Percentiles rank a stretch among this genome's conserved stretches.
phyloP scores from a whole-genome alignment of 2,888 invertebrate genomes.

The Dryocosmus kuriphilus region DNA sequence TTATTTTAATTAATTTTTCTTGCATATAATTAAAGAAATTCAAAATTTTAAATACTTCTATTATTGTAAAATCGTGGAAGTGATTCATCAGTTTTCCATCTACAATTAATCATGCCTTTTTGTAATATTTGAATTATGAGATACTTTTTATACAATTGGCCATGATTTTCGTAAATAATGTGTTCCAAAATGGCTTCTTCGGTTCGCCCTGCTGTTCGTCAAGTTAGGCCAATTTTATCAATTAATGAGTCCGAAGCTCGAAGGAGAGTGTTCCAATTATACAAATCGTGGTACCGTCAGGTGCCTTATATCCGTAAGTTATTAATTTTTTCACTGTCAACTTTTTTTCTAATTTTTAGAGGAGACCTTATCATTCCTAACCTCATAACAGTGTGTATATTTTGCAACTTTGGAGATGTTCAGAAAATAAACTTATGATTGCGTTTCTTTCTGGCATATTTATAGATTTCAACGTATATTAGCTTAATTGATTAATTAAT shows the following conservation, averaged over 20 bases:
- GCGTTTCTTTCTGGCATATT: background rate
- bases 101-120: background rate
- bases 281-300: conserved; percentile 96
- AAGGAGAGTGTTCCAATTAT: conserved; percentile 90
- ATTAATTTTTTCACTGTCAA: conserved; percentile 32
- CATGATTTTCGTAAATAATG: background rate
- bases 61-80: background rate
- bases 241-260: conserved; percentile 87
- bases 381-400: conserved; percentile 54
- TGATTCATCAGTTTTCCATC: background rate
- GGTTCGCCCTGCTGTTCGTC: conserved; percentile 79
- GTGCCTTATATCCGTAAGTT: conserved; percentile 91
- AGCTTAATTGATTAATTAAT: conserved; percentile 17
- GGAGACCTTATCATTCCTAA: conserved; percentile 50
- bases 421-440: background rate
- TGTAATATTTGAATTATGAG: background rate
- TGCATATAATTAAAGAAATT: background rate
- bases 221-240: conserved; percentile 93
- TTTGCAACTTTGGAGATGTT: conserved; percentile 45
- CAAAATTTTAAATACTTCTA: background rate
- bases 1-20: background rate
- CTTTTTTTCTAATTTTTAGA: background rate
- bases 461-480: background rate
- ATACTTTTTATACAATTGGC: background rate
- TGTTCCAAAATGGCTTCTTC: conserved; percentile 77